Evolutionary conservation across 2,113 vertebrate species (phyloP), one percentile per base, ranked within the genome.

Genomic region (Vulpes vulpes): DNA sequence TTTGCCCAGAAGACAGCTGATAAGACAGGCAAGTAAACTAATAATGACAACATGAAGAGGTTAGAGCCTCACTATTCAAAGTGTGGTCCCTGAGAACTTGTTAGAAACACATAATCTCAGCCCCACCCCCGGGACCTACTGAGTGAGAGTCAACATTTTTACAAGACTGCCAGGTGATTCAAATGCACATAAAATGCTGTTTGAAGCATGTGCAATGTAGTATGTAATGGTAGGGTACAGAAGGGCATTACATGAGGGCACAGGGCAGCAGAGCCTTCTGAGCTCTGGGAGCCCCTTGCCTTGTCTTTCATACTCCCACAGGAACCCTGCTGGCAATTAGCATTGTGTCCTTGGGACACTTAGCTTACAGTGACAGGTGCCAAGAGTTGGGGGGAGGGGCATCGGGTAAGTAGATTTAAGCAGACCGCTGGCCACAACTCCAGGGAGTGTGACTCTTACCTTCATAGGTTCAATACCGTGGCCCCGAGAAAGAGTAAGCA

Each of bases 1-100:
- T 91, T 80, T 95, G 14, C 55, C 35, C 60, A 95, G 27, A 74
- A 74, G 57, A 69, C 27, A 67, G 12, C 25, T 88, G 95, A 51
- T 6, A 14, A 55, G 27, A 87, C 38, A 81, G 51, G 38, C 9
- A 95, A 95, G 16, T 64, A 65, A 90, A 73, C 67, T 91, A 62
- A 67, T 94, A 35, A 84, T 53, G 71, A 87, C 15, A 83, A 19
- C 14, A 35, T 55, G 15, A 86, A 80, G 25, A 79, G 27, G 43
- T 93, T 57, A 59, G 19, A 82, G 25, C 49, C 74, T 89, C 7
- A 0, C 32, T 65, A 14, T 12, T 73, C 38, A 9, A 49, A 55
- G 65, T 51, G 25, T 74, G 43, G n/a, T 49, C 25, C 59, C 22
- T 82, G 19, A 51, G 57, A 74, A 85, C 38, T 67, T 91, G 38